A percentile compares a stretch with the other conserved stretches of the same genome.
These are phyloP conservation scores for Eledona agricola DNA, from an alignment of 2,888 invertebrate genomes.

Conservation along the genomic window DNA sequence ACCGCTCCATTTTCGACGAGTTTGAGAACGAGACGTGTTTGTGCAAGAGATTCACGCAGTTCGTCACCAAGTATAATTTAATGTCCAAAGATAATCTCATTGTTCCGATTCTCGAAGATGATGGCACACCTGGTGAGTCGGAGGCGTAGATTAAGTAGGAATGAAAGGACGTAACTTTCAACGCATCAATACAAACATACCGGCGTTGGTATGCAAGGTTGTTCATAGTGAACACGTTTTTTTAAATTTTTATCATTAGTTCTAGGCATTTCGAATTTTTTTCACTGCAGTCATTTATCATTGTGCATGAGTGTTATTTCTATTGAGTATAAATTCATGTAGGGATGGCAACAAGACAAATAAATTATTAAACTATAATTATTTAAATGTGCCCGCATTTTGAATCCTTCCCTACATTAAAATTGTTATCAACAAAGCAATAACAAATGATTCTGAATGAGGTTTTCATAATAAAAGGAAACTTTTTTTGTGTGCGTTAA, in stretches of 20 bases:
- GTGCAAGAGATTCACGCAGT: constrained; percentile 95
- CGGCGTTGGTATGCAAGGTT: constrained; percentile 22
- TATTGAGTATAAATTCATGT: constrained; percentile 8
- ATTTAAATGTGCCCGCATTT: too few relatives aligned
- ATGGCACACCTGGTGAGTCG: constrained; percentile 67
- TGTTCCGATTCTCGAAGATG: constrained; percentile 93
- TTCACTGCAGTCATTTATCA: constrained; percentile 2
- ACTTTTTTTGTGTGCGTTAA: too few relatives aligned
- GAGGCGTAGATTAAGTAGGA: constrained; percentile 55
- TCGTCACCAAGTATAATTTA: constrained; percentile 97
- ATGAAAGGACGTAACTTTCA: constrained; percentile 3
- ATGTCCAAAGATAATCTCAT: constrained; percentile 99
- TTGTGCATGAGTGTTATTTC: constrained; percentile 11
- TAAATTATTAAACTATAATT: constrained; percentile 15
- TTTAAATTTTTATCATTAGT: constrained; percentile 13
- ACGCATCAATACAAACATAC: constrained; percentile 11
- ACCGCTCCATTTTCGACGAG: constrained; percentile 94
- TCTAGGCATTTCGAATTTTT: constrained; percentile 5
- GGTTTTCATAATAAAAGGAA: too few relatives aligned
- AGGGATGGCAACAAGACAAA: constrained; percentile 17
- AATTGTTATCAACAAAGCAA: too few relatives aligned
- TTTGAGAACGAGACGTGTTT: constrained; percentile 97
- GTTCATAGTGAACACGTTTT: constrained; percentile 33
- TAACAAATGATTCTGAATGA: too few relatives aligned
- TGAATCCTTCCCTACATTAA: too few relatives aligned